Evolutionary conservation across 2,888 invertebrate species (phyloP), one percentile per base, ranked within the genome.

Genomic region (Tromatobia lineatoria): DNA sequence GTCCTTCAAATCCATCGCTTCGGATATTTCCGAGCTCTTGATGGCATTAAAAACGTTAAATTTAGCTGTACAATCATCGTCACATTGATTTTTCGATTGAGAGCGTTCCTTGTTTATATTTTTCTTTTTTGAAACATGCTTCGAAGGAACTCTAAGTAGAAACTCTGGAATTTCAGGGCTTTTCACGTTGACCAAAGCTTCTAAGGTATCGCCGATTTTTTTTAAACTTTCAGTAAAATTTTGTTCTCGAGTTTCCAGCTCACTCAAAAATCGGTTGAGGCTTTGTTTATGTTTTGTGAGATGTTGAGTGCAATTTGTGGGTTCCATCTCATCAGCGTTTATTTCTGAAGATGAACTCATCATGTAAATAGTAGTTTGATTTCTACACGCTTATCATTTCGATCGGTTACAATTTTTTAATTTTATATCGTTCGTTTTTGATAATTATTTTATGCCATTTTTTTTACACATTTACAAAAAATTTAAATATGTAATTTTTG

Each of bases 171-270:
- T 42, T 57, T 71, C 42, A 7, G 71, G 57, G n/a, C 3, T 23
- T 42, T 42, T 54, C 3, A 10, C 38, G 20, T 15, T 18, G 3
- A 71, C 42, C 42, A 71, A 57, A 71, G 42, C 57, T 42, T 71
- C 71, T 25, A 71, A 20, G n/a, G 23, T 57, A 25, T 71, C 57
- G 66, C 66, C 81, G 15, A 64, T 52, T n/a, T 52, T 81, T 54
- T 76, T 61, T 15, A 81, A 59, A 6, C 52, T 81, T 29, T 81
- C 45, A 10, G 45, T 66, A 11, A 83, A 80, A n/a, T 45, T 66
- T 50, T 34, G 50, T 47, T 83, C 83, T 3, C 61, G 80, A 20
- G 34, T 61, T 42, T 80, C 74, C 42, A 83, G 38, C 29, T 83
- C 59, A 20, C 42, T 42, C 15, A 83, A 61, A 25, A 80, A 80